Evolutionary conservation across 2,888 invertebrate genomes (phyloP), one percentile per base, ranked within the genome.

Genomic region (Hartigia nigra): DNA sequence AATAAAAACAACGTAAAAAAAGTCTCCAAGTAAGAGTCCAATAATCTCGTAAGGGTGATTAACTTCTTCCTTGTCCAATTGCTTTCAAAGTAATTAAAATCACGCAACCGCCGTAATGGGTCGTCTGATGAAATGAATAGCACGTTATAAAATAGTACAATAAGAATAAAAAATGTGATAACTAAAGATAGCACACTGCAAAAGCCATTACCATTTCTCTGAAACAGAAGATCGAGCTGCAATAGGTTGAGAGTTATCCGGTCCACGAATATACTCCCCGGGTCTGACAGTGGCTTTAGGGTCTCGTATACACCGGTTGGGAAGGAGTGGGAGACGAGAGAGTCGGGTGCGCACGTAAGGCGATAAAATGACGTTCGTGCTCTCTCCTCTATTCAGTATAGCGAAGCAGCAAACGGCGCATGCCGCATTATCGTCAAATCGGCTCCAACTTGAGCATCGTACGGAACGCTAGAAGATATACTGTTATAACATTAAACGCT

Each of bases 311-410:
- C 55, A 55, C 55, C 55, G 55, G 55, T 55, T 55, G 9, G 55
- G 12, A 34, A 72, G 69, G 74, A 76, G 74, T 74, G 78, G 34
- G 77, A 77, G 79, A 75, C 70, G 77, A 77, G 80, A 70, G 39
- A 37, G 78, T 75, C 83, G 78, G 72, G 72, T 34, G 72, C 72
- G 72, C 72, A 72, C 72, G 72, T 34, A 72, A 79, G 77, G 70
- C 86, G 87, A 89, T 89, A 88, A 88, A 89, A 89, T 84, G 86
- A 88, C 86, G 82, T 79, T 78, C 82, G 79, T 82, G 83, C 80
- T 84, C 85, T 85, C 85, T 82, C 80, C 79, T 69, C 78, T 72
- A 82, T 82, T 87, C 86, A 88, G 88, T 88, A 79, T 82, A 81
- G 72, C 72, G 72, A 72, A 34, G 72, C 72, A 72, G 31, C 32